These are phyloP conservation scores for Rattus rattus DNA, from an alignment of 2,113 vertebrate genomes.

Conservation along the genomic window DNA sequence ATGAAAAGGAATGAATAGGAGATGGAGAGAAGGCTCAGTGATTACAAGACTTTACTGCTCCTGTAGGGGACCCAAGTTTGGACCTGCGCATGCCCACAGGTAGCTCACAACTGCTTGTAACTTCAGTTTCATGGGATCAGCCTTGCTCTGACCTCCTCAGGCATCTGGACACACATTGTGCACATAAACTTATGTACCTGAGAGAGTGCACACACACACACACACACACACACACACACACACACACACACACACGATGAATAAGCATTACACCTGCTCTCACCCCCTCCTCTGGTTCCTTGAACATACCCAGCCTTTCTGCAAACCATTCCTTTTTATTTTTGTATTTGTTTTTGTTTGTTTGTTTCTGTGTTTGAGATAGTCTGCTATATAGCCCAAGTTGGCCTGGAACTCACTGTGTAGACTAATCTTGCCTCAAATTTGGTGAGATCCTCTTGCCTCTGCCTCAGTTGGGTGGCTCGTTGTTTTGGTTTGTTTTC, in stretches of 20 bases:
- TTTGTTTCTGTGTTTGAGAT: background rate
- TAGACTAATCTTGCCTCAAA: background rate
- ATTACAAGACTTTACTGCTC: background rate
- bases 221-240: background rate
- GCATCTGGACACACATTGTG: background rate
- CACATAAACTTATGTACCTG: background rate
- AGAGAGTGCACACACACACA: background rate
- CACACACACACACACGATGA: background rate
- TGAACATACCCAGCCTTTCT: background rate
- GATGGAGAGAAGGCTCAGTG: background rate
- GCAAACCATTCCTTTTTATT: background rate
- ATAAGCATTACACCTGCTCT: background rate
- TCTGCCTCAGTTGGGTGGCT: background rate
- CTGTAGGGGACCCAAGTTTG: background rate
- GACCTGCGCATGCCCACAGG: too few species aligned
- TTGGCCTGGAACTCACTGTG: background rate
- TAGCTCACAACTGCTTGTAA: background rate
- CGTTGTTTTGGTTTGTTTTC: background rate
- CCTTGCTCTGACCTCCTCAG: background rate
- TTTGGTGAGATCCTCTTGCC: background rate
- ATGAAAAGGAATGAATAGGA: background rate
- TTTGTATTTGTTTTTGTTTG: background rate
- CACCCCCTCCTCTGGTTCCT: background rate
- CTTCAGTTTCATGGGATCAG: background rate
- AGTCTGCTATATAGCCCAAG: too few species aligned